Conservation (phyloP, 2,888 invertebrate species). For the Philonicus albiceps region DNA sequence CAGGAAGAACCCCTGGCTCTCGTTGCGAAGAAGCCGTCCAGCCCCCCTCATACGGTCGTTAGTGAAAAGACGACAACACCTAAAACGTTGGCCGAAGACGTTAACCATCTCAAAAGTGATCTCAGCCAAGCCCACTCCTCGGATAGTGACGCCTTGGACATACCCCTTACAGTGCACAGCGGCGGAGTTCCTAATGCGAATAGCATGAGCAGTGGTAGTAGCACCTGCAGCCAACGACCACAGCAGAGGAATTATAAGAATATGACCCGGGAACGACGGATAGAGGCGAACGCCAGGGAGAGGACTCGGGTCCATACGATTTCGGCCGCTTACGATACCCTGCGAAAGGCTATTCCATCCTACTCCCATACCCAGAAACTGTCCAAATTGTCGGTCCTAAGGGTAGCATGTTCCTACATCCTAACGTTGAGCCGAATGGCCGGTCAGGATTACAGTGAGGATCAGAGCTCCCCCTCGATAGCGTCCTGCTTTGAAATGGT, state of each 20-base stretch:
- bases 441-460: slow-evolving; percentile 72
- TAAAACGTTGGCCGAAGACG: not conserved
- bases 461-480: slow-evolving; percentile 69
- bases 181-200: slow-evolving; percentile 34
- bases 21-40: slow-evolving; percentile 64
- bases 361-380: slow-evolving; percentile 94
- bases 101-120: slow-evolving; percentile 14
- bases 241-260: slow-evolving; percentile 93
- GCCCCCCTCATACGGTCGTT: not conserved
- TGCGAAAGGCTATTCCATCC: slow-evolving; percentile 84
- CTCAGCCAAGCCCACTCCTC: not conserved
- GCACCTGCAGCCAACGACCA: slow-evolving; percentile 57
- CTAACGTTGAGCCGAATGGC: slow-evolving; percentile 82
- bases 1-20: slow-evolving; percentile 73
- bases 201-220: slow-evolving; percentile 46
- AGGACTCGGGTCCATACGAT: slow-evolving; percentile 94
- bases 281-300: slow-evolving; percentile 94
- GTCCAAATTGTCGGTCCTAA: slow-evolving; percentile 88
- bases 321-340: slow-evolving; percentile 92
- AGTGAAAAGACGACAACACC: not conserved
- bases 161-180: slow-evolving; percentile 27
- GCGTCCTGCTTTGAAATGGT: slow-evolving; percentile 84
- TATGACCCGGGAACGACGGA: slow-evolving; percentile 90
- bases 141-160: slow-evolving; percentile 14
- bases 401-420: slow-evolving; percentile 94